Percentiles rank a stretch among this genome's conserved stretches.
phyloP scores from a whole-genome alignment of 2,113 vertebrate genomes.

The Boleophthalmus pectinirostris region DNA sequence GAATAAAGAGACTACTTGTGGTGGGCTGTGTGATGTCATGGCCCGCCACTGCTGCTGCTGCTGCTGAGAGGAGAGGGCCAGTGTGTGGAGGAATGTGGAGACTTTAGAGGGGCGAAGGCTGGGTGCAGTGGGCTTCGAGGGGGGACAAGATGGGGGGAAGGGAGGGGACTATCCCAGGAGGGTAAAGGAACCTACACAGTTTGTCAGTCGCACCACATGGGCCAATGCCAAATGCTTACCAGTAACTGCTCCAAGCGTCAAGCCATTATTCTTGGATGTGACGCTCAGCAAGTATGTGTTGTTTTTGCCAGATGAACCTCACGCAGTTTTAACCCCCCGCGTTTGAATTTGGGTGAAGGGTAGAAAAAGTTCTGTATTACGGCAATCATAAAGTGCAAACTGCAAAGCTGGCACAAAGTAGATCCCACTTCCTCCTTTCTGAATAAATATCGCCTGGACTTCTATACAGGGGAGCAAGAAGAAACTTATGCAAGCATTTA shows the following conservation, averaged over 20 bases:
- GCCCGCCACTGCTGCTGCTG: conserved; percentile 38
- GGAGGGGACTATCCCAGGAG: conserved; percentile 56
- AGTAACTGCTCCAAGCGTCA: conserved; percentile 40
- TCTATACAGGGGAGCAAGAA: conserved; percentile 46
- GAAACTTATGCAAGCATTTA: conserved; percentile 71
- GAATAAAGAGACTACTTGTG: conserved; percentile 59
- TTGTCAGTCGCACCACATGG: conserved; percentile 40
- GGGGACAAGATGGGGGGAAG: conserved; percentile 59
- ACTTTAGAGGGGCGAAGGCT: conserved; percentile 47
- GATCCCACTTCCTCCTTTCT: conserved; percentile 62
- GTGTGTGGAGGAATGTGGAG: conserved; percentile 69
- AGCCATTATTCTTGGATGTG: conserved; percentile 28
- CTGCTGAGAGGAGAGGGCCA: conserved; percentile 55
- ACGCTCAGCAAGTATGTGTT: conserved; percentile 23
- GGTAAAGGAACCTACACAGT: conserved; percentile 52
- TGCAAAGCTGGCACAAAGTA: conserved; percentile 48
- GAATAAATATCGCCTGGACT: conserved; percentile 12
- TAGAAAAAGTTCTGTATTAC: not conserved
- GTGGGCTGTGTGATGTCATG: conserved; percentile 69
- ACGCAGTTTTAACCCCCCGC: not conserved
- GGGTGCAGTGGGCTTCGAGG: conserved; percentile 63
- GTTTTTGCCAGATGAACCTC: conserved; percentile 6
- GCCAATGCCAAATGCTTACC: conserved; percentile 41
- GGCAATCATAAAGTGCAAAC: conserved; percentile 47
- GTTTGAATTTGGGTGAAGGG: not conserved